Evolutionary conservation across 1,140 invertebrate species (phyloP).

Genomic region (Eciton burchellii): DNA sequence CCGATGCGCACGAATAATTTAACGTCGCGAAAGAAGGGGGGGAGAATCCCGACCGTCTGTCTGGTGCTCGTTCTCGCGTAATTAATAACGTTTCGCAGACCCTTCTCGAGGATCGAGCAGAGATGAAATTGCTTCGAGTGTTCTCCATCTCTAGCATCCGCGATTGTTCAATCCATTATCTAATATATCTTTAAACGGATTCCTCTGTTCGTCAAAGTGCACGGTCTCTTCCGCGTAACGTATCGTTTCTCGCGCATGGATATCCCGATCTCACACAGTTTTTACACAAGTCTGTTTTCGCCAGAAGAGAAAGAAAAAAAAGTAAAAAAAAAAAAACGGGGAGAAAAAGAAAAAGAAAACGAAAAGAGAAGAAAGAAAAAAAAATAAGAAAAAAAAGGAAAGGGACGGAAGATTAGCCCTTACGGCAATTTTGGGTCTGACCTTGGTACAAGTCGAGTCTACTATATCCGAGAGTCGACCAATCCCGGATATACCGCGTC

Average conservation of each 20-base stretch:
- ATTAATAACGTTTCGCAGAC: conserved; percentile 39
- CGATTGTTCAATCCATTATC: neutral
- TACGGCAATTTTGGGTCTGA: conserved; percentile 61
- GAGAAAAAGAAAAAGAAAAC: conserved; percentile 29
- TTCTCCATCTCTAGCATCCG: neutral
- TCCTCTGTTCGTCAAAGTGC: too few species aligned
- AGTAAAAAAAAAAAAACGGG: conserved; percentile 20
- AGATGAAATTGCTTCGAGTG: neutral
- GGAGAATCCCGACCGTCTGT: neutral
- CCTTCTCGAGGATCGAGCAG: neutral
- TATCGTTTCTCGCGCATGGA: too few species aligned
- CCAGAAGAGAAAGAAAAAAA: neutral
- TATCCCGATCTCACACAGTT: neutral
- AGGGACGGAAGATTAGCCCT: conserved; percentile 56
- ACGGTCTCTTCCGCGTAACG: too few species aligned
- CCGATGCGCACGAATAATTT: conserved; percentile 50
- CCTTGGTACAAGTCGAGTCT: neutral
- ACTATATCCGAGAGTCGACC: conserved; percentile 2
- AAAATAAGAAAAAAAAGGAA: conserved; percentile 21
- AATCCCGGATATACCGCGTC: conserved; percentile 82
- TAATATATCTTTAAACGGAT: too few species aligned
- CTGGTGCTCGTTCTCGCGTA: conserved; percentile 8
- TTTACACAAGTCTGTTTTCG: too few species aligned
- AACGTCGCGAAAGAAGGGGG: conserved; percentile 55
- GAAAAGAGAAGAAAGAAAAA: too few species aligned